phyloP scores from a whole-genome alignment of 35 echinoderm and acorn worm species.

The Lytechinus variegatus region DNA sequence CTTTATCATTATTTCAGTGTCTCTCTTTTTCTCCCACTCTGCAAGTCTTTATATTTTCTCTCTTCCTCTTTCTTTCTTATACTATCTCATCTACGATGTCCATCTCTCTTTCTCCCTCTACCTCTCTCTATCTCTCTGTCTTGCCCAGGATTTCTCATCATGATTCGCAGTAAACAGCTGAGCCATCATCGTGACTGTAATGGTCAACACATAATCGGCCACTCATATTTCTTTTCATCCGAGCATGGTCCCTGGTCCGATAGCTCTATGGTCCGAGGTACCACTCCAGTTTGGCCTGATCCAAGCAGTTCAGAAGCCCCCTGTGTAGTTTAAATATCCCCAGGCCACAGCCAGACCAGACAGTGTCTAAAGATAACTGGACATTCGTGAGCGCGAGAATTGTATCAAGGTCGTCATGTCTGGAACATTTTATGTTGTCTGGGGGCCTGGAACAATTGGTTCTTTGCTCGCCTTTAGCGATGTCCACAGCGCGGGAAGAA shows the following conservation, averaged over 20 bases:
- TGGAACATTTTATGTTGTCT: constrained; percentile 21
- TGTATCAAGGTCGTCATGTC: constrained; percentile 23
- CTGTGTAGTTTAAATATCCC: background rate
- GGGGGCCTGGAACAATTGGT: background rate
- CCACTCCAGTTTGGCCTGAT: too few species aligned
- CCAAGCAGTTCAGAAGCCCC: background rate
- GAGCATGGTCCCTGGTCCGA: too few species aligned
- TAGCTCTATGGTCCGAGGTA: background rate
- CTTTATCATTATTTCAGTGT: background rate
- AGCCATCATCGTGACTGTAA: background rate
- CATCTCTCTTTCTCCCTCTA: background rate
- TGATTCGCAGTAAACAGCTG: background rate
- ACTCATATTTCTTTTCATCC: background rate
- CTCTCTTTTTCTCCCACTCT: background rate
- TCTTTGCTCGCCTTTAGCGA: background rate
- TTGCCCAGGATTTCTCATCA: background rate
- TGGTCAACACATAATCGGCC: background rate
- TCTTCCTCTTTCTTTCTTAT: too few species aligned
- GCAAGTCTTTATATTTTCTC: too few species aligned
- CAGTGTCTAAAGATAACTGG: background rate
- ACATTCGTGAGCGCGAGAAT: background rate
- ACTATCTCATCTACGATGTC: too few species aligned
- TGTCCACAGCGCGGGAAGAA: background rate
- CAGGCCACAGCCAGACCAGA: background rate
- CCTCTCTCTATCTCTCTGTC: background rate